Evolutionary conservation across 1,140 invertebrate genomes (phyloP), one percentile per base, ranked within the genome.

Genomic region (Phenacoccus solenopsis): DNA sequence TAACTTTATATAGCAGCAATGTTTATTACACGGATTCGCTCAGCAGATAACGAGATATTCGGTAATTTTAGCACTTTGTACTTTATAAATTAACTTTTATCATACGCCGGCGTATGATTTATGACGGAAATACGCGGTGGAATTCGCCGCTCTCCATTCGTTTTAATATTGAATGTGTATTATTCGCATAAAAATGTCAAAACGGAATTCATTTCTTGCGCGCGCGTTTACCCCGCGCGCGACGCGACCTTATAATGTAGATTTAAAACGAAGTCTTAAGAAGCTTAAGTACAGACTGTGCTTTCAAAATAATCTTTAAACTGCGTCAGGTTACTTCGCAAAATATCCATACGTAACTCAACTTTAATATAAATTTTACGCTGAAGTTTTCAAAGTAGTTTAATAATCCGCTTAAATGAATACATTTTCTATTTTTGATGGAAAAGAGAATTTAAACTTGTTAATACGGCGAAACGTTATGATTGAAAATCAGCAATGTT

Each of bases 71-170:
- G 5, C 38, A 49, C 38, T 49, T 9, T 49, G 20, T 49, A 49
- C 38, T 49, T 49, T 49, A 49, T 49, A 49, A 49, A 49, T 49
- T 49, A 49, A 49, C 38, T 49, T 49, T 49, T 49, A 49, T 49
- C 38, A 49, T n/a, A 16, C 38, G 38, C 13, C 20, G 38, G 13
- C 38, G 38, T 49, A 49, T 49, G 38, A 49, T 49, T 49, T 49
- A 49, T 49, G 16, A n/a, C 20, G 20, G 16, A 49, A 49, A 49
- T 49, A 49, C 38, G 38, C 13, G 38, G 20, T 49, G 16, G 16
- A n/a, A 49, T 49, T 49, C 38, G 38, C 20, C 13, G 20, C 38
- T 16, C 5, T 16, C 20, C 13, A 49, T 49, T 49, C 38, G 5
- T 32, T n/a, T n/a, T n/a, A n/a, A n/a, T n/a, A n/a, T n/a, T n/a